Percentiles rank a stretch among this genome's conserved stretches.
Evolutionary conservation across 2,888 invertebrate genomes (phyloP).

Genomic region (Phymatocera aterrima): DNA sequence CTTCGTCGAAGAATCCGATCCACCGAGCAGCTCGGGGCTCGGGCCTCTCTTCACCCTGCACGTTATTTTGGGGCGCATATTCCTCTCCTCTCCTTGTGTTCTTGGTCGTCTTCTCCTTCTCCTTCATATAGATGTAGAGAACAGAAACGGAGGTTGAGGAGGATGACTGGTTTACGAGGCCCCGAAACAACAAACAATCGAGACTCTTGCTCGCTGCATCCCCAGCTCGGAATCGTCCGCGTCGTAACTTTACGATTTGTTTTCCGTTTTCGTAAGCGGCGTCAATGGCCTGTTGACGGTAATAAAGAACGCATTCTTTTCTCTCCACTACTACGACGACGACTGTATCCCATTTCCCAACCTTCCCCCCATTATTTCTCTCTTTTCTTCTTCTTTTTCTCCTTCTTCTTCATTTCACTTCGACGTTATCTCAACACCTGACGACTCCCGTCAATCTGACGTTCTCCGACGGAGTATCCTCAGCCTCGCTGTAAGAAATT

Average conservation of each 20-base stretch:
- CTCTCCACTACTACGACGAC: background rate
- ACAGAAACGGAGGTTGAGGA: background rate
- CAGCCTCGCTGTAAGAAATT: background rate
- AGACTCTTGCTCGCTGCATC: no score
- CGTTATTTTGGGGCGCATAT: constrained; percentile 27
- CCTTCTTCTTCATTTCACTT: background rate
- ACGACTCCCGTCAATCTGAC: constrained; percentile 37
- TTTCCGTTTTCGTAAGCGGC: constrained; percentile 54
- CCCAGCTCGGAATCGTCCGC: constrained; percentile 18
- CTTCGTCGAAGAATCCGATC: background rate
- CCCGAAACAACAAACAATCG: constrained; percentile 41
- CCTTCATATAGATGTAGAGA: no score
- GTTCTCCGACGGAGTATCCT: background rate
- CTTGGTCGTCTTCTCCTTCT: no score
- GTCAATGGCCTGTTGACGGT: constrained; percentile 62
- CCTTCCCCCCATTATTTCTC: background rate
- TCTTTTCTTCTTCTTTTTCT: background rate
- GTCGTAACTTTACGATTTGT: constrained; percentile 66
- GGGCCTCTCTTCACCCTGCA: background rate
- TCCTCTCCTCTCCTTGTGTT: no score
- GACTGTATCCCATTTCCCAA: background rate
- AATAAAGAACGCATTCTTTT: constrained; percentile 57
- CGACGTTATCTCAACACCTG: constrained; percentile 30
- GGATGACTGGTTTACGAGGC: constrained; percentile 41
- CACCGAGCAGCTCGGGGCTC: no score